Evolutionary conservation across 2,888 invertebrate genomes (phyloP).

Genomic region (Cheilosia urbana): DNA sequence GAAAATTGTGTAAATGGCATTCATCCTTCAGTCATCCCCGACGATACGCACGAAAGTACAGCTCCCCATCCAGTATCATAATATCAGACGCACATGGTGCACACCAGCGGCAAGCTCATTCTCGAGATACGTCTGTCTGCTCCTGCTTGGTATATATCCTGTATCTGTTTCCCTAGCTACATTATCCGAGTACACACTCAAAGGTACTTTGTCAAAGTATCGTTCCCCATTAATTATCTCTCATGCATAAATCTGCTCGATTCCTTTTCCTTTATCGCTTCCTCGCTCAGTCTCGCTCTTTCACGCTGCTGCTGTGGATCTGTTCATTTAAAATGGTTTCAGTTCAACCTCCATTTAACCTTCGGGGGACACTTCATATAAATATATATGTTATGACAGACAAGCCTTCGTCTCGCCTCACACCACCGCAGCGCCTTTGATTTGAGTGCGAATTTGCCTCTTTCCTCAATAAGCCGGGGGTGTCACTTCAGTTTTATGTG

Average conservation of each 20-base stretch:
- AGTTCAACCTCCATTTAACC: conserved; percentile 56
- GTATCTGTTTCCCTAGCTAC: conserved; percentile 19
- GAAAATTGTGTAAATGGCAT: conserved; percentile 55
- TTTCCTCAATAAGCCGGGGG: conserved; percentile 16
- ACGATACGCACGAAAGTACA: conserved; percentile 3
- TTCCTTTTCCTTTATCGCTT: conserved; percentile 48
- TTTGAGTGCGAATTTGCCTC: not conserved
- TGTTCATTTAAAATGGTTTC: conserved; percentile 30
- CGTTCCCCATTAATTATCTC: conserved; percentile 63
- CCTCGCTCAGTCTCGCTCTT: not conserved
- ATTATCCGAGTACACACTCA: conserved; percentile 47
- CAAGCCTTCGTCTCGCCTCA: not conserved
- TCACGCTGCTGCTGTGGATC: not conserved
- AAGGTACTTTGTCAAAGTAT: conserved; percentile 68
- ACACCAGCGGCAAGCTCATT: not conserved
- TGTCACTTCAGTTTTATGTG: conserved; percentile 21
- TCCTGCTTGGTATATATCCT: conserved; percentile 3
- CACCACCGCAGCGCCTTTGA: not conserved
- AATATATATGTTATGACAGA: conserved; percentile 48
- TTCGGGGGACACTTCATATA: conserved; percentile 52
- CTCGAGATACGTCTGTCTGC: conserved; percentile 4
- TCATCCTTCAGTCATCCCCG: conserved; percentile 50
- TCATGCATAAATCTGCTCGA: conserved; percentile 69
- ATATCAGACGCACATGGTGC: conserved; percentile 49
- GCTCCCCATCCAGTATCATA: conserved; percentile 2